Percentiles rank a stretch among this genome's conserved stretches.
phyloP scores from a whole-genome alignment of 1,140 invertebrate genomes.

The Whitmania pigra region DNA sequence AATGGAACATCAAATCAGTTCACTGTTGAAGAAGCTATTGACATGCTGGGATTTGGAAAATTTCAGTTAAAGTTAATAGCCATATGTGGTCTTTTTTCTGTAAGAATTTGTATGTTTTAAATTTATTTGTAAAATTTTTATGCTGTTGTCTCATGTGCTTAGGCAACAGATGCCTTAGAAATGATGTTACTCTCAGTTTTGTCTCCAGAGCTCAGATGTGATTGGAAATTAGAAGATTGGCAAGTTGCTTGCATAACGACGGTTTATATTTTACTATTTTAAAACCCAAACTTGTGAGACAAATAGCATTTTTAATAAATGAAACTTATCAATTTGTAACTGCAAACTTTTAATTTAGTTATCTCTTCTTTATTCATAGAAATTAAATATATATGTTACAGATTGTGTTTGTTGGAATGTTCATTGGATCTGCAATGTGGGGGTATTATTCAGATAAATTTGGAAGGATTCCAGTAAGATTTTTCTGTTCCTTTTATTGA shows the following conservation, averaged over 20 bases:
- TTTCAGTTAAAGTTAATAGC: conserved; percentile 68
- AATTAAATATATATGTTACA: conserved; percentile 41
- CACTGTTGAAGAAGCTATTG: conserved; percentile 83
- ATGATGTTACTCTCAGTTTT: conserved; percentile 89
- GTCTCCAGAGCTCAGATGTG: conserved; percentile 76
- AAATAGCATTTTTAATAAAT: neutral
- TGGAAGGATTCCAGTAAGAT: conserved; percentile 69
- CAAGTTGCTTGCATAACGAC: conserved; percentile 62
- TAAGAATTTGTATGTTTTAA: conserved; percentile 27
- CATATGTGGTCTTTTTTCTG: conserved; percentile 44
- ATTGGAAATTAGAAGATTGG: conserved; percentile 75
- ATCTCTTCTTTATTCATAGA: neutral
- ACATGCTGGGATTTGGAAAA: conserved; percentile 80
- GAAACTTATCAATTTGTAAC: conserved; percentile 17
- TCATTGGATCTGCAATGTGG: conserved; percentile 86
- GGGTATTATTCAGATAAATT: conserved; percentile 81
- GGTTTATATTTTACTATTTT: conserved; percentile 34
- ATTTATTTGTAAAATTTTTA: neutral
- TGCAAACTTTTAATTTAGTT: neutral
- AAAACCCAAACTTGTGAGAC: neutral
- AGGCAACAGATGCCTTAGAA: conserved; percentile 95
- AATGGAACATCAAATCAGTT: conserved; percentile 12
- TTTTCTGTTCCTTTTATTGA: neutral
- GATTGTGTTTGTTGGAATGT: conserved; percentile 89
- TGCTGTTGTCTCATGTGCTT: conserved; percentile 47